A percentile compares a stretch with the other conserved stretches of the same genome.
These are phyloP conservation scores for Capromys pilorides DNA, from an alignment of 2,797 vertebrate species.

Conservation along the genomic window DNA sequence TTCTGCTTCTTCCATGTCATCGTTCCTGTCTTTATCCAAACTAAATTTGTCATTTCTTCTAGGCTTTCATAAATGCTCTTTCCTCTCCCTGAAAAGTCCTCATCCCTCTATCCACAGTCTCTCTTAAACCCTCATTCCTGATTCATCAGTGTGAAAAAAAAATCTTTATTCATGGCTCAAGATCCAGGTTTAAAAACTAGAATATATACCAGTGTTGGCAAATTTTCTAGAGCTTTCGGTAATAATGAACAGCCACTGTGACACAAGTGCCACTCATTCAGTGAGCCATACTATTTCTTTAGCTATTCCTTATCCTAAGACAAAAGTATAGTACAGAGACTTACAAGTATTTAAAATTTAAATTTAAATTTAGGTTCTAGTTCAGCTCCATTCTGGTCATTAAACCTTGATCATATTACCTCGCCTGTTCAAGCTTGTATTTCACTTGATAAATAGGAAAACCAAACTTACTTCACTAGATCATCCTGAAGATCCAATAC, in stretches of 20 bases:
- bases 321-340: neutral
- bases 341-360: slow-evolving; percentile 45
- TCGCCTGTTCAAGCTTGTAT: neutral
- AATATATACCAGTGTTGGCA: neutral
- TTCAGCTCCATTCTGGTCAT: neutral
- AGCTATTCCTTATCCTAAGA: neutral
- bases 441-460: neutral
- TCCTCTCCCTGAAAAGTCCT: neutral
- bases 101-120: neutral
- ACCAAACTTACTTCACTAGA: neutral
- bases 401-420: neutral
- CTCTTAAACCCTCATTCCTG: neutral
- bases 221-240: neutral
- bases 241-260: neutral
- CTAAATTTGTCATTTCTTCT: neutral
- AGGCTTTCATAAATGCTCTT: neutral
- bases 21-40: neutral
- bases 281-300: neutral
- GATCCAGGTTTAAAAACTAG: slow-evolving; percentile 6
- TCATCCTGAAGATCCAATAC: neutral
- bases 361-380: neutral
- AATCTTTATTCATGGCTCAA: neutral
- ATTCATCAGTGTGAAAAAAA: neutral
- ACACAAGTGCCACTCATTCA: neutral
- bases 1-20: neutral